Evolutionary conservation across 1,140 invertebrate genomes (phyloP), one percentile per base, ranked within the genome.

Genomic region (Zaprionus davidi): DNA sequence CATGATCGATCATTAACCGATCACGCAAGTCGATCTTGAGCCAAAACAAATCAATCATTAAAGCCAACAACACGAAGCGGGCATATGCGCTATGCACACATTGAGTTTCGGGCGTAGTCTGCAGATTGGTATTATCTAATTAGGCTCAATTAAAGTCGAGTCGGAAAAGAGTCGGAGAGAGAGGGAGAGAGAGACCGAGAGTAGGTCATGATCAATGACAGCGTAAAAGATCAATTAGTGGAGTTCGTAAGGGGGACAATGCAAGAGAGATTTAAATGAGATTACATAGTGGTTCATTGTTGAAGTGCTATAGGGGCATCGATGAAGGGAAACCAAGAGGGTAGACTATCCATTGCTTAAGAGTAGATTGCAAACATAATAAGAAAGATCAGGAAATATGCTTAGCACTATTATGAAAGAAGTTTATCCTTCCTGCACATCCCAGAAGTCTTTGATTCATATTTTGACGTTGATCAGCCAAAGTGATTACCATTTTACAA

Each of bases 1-100:
- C 66, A 74, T 74, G 66, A 74, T 74, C 59, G 67, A 60, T 74
- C 66, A 74, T 74, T 68, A 62, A n/a, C 26, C 46, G 71, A 67
- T 67, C 67, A 75, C 67, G 72, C 72, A 68, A 75, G 46, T n/a
- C 53, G 53, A 56, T 56, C 53, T 31, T 34, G 53, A 59, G 34
- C 34, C 22, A 75, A 64, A 59, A 59, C 59, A 64, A 71, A 71
- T 75, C 72, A 71, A 75, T 75, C 67, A 75, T 56, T 65, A 15
- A 51, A 34, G 22, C 56, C 55, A 63, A 66, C 17, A 56, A 13
- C n/a, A 9, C 36, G 15, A n/a, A 31, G 20, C n/a, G 20, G 26
- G 20, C 51, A 51, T 34, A 41, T 31, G 12, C 13, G 12, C 28
- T 22, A 9, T 34, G 9, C 31, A 34, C 31, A 34, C 31, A 11